Conservation (phyloP, 2,888 invertebrate species). For the Calephelis perditalis region DNA sequence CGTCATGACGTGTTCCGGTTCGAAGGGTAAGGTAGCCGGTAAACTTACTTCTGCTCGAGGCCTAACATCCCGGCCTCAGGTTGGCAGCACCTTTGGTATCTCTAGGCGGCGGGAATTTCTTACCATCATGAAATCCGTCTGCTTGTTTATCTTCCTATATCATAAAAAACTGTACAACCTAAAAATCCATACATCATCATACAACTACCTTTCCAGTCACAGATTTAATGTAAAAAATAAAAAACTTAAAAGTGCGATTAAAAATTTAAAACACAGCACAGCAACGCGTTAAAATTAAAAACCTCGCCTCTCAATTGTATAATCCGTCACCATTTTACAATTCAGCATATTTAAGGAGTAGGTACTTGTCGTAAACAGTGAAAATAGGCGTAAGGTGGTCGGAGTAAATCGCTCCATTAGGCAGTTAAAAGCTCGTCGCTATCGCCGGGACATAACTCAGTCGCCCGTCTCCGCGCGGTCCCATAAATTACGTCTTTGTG, state of each 20-base stretch:
- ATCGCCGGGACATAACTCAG: constrained; percentile 75
- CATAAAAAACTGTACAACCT: too few relatives aligned
- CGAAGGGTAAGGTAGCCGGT: too few relatives aligned
- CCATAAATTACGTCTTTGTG: constrained; percentile 76
- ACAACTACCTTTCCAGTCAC: background rate
- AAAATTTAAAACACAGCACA: constrained; percentile 8
- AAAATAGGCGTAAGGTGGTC: constrained; percentile 65
- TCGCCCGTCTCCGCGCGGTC: constrained; percentile 72
- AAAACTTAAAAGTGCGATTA: constrained; percentile 1
- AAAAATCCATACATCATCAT: too few relatives aligned
- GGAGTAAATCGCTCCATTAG: constrained; percentile 76
- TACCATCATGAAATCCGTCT: too few relatives aligned
- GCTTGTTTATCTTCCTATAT: too few relatives aligned
- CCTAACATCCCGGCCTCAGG: too few relatives aligned
- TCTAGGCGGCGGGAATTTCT: too few relatives aligned
- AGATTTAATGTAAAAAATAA: background rate
- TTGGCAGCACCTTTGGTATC: too few relatives aligned
- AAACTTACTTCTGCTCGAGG: too few relatives aligned
- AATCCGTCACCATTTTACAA: constrained; percentile 22
- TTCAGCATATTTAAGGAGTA: constrained; percentile 34
- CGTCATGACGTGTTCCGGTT: too few relatives aligned
- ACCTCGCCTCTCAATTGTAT: constrained; percentile 3
- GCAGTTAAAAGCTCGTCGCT: constrained; percentile 78
- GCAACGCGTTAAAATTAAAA: constrained; percentile 16
- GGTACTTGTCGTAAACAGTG: constrained; percentile 49